Conservation (phyloP, 2,888 invertebrate genomes). For the Ormia ochracea region DNA sequence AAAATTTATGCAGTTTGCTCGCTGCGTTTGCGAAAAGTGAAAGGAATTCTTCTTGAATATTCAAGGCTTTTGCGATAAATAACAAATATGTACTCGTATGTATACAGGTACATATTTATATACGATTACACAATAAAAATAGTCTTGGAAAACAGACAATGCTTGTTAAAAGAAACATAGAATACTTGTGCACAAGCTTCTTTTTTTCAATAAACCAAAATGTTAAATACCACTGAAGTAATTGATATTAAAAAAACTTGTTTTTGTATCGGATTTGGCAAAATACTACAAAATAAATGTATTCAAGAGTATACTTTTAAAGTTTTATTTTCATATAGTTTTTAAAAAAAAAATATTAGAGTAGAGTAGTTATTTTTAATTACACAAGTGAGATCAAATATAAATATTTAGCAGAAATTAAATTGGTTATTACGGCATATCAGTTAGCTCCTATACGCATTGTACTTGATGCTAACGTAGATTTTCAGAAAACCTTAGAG, state of each 20-base stretch:
- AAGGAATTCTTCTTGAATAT: slow-evolving; percentile 31
- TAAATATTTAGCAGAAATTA: too few species aligned
- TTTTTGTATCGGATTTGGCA: background rate
- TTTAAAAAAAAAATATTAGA: too few species aligned
- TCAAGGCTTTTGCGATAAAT: slow-evolving; percentile 31
- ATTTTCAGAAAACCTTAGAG: too few species aligned
- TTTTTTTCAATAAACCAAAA: background rate
- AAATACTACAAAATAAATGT: background rate
- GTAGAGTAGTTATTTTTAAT: too few species aligned
- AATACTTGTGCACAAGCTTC: background rate
- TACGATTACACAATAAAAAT: background rate
- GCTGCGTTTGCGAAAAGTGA: slow-evolving; percentile 5
- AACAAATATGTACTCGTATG: slow-evolving; percentile 11
- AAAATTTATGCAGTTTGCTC: background rate
- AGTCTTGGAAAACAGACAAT: background rate
- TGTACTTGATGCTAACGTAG: too few species aligned
- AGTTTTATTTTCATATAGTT: too few species aligned
- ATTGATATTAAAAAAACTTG: background rate
- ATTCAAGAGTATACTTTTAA: too few species aligned
- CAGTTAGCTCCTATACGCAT: too few species aligned
- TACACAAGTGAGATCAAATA: too few species aligned
- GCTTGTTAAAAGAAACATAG: background rate
- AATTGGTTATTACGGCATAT: too few species aligned
- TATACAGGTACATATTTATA: too few species aligned
- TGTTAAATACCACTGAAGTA: background rate